Conservation (phyloP, 2,888 invertebrate species). For the Alitta virens region DNA sequence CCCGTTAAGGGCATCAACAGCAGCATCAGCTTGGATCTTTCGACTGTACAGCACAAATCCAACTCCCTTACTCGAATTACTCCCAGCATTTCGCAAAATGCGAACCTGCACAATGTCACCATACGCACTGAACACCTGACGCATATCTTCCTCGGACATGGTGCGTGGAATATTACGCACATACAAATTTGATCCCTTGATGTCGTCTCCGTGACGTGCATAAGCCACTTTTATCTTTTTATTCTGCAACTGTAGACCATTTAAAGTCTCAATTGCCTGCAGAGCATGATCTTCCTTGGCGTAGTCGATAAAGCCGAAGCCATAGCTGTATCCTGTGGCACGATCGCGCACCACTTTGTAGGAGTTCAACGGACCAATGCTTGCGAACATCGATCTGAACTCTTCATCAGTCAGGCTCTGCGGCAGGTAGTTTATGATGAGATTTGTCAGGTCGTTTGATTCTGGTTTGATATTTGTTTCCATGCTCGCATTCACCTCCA, state of each 20-base stretch:
- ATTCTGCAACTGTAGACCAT: slow-evolving; percentile 84
- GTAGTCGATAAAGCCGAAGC: slow-evolving; percentile 94
- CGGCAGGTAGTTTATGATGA: slow-evolving; percentile 93
- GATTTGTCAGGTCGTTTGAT: slow-evolving; percentile 61
- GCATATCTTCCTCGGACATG: slow-evolving; percentile 71
- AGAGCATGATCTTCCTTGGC: slow-evolving; percentile 80
- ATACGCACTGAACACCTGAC: slow-evolving; percentile 81
- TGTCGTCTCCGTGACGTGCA: slow-evolving; percentile 85
- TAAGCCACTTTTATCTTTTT: slow-evolving; percentile 92
- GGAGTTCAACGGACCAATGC: slow-evolving; percentile 84
- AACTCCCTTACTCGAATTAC: slow-evolving; percentile 83
- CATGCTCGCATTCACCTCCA: background rate
- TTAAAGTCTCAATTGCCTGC: slow-evolving; percentile 81
- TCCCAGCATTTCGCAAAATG: slow-evolving; percentile 83
- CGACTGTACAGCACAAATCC: slow-evolving; percentile 82
- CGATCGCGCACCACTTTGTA: slow-evolving; percentile 69
- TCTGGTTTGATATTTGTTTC: background rate
- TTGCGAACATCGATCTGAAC: slow-evolving; percentile 82
- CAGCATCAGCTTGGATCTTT: slow-evolving; percentile 79
- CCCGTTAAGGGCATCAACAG: slow-evolving; percentile 26
- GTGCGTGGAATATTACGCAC: slow-evolving; percentile 79
- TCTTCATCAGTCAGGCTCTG: slow-evolving; percentile 91
- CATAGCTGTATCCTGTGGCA: slow-evolving; percentile 88
- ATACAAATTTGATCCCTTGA: slow-evolving; percentile 91
- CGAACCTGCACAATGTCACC: slow-evolving; percentile 91